Evolutionary conservation across 2,113 vertebrate species (phyloP).

Genomic region (Ammospiza caudacuta): DNA sequence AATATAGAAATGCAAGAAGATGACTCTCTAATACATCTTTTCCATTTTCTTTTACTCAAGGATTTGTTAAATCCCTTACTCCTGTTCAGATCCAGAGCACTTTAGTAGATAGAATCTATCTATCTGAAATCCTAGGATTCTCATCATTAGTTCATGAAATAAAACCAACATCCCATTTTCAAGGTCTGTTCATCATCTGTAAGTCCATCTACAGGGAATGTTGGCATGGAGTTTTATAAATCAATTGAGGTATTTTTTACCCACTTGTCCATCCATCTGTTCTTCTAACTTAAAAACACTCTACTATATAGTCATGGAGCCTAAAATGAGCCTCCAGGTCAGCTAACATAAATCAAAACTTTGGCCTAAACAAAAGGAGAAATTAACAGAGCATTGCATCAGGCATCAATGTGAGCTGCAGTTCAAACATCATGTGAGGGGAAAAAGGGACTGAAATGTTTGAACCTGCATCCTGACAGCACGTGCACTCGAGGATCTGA

Average conservation of each 20-base stretch:
- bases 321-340: not conserved
- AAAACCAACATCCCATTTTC: not conserved
- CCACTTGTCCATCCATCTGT: not conserved
- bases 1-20: not conserved
- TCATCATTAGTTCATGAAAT: not conserved
- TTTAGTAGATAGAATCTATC: not conserved
- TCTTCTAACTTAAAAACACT: not conserved
- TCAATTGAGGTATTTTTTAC: not conserved
- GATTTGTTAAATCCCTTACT: not conserved
- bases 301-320: not conserved
- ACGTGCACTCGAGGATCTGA: not conserved
- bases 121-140: not conserved
- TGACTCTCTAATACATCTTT: not conserved
- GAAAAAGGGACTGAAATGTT: not conserved
- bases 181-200: not conserved
- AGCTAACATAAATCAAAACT: not conserved
- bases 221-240: not conserved
- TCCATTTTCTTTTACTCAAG: not conserved
- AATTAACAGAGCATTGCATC: not conserved
- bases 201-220: not conserved
- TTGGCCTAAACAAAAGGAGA: conserved; percentile 12
- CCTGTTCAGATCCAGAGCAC: not conserved
- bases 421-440: not conserved
- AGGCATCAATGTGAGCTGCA: not conserved
- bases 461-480: conserved; percentile 8